These are phyloP conservation scores for Corapipo altera DNA, from an alignment of 2,113 vertebrate species.

Conservation along the genomic window DNA sequence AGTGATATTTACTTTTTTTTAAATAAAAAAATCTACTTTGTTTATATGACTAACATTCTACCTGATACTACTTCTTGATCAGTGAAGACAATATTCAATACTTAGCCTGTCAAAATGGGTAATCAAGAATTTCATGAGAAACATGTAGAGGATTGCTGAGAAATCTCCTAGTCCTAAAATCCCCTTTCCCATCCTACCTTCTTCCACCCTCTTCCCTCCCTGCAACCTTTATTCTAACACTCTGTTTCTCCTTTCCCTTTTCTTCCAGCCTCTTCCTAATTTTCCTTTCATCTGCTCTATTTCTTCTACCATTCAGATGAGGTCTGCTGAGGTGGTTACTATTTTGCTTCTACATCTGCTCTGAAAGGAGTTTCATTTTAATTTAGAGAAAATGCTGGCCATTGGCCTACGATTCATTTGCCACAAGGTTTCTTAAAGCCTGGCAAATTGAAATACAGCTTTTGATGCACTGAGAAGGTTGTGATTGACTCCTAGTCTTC, in stretches of 20 bases:
- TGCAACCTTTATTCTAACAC: background rate
- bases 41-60: background rate
- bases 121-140: background rate
- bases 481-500: constrained; percentile 3
- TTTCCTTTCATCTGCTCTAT: background rate
- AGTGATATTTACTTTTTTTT: background rate
- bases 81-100: background rate
- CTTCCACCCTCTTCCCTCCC: background rate
- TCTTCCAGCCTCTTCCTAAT: background rate
- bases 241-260: background rate
- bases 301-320: background rate
- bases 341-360: background rate
- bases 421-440: background rate
- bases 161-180: background rate
- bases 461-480: background rate
- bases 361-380: background rate
- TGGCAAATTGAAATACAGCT: background rate
- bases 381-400: background rate
- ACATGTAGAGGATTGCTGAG: background rate
- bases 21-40: background rate
- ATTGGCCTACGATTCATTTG: background rate
- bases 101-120: background rate
- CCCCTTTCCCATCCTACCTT: background rate
- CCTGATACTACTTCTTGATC: background rate
- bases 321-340: background rate